Conservation (phyloP, 2,888 invertebrate species). For the Allacma fusca region DNA sequence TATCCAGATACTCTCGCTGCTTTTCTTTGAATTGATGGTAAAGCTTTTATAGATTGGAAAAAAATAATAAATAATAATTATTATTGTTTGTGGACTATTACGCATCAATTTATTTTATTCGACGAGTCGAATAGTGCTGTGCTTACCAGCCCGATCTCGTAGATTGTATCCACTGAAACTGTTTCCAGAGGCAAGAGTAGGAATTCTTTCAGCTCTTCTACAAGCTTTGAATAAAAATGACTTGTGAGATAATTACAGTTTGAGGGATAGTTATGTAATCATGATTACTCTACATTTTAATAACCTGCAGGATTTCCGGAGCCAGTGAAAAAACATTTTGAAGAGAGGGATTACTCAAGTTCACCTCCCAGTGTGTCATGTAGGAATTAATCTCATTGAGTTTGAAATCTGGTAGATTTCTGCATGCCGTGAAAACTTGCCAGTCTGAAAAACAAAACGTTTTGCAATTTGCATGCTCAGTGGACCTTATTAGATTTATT, state of each 20-base stretch:
- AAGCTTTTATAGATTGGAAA: constrained; percentile 42
- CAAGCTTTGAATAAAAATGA: constrained; percentile 42
- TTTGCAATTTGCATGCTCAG: not conserved
- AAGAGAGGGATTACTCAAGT: constrained; percentile 47
- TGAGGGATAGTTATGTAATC: not conserved
- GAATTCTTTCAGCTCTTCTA: constrained; percentile 55
- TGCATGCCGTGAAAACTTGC: constrained; percentile 53
- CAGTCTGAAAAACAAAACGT: constrained; percentile 42
- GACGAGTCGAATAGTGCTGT: no score
- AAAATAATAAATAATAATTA: not conserved
- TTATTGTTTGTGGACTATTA: not conserved
- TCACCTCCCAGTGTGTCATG: constrained; percentile 53
- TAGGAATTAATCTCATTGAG: constrained; percentile 56
- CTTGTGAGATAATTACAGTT: not conserved
- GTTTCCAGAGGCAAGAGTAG: constrained; percentile 50
- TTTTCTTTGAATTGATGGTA: constrained; percentile 56
- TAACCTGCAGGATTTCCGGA: constrained; percentile 54
- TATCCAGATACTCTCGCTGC: constrained; percentile 53
- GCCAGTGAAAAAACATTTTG: constrained; percentile 51
- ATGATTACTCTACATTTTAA: not conserved
- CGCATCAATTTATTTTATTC: not conserved
- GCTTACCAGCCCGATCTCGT: constrained; percentile 55
- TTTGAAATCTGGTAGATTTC: constrained; percentile 56
- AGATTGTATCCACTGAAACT: constrained; percentile 46
- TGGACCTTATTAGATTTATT: no score